A percentile compares a stretch with the other conserved stretches of the same genome.
phyloP scores from a whole-genome alignment of 2,113 vertebrate species.

The Mormoops blainvillei region DNA sequence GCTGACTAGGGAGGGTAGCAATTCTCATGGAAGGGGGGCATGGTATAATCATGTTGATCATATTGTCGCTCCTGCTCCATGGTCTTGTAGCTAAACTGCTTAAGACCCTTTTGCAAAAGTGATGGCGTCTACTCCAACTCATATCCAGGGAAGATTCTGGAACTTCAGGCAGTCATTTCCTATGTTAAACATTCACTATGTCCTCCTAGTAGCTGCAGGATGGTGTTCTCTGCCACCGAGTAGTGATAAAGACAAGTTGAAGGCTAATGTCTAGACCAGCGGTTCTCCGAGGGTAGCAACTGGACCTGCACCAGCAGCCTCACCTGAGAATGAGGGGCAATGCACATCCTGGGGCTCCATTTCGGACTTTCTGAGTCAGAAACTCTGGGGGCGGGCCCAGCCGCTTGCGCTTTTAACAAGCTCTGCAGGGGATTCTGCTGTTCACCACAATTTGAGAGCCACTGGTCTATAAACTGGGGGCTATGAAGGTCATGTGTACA shows the following conservation, averaged over 20 bases:
- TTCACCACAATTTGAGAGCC: neutral
- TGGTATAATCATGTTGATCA: too few relatives aligned
- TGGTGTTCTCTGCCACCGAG: neutral
- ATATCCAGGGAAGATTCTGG: neutral
- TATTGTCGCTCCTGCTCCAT: neutral
- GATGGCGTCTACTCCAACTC: neutral
- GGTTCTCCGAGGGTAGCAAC: neutral
- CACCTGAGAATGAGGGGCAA: neutral
- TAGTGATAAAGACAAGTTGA: neutral
- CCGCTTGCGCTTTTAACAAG: neutral
- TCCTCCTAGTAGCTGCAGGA: neutral
- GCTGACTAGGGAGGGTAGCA: neutral
- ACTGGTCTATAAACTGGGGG: accelerated
- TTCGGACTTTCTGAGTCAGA: neutral
- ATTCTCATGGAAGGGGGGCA: neutral
- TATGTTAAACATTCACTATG: neutral
- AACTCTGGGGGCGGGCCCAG: neutral
- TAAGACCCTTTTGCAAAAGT: neutral
- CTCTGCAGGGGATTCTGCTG: neutral
- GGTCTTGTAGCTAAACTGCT: neutral
- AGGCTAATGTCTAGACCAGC: neutral
- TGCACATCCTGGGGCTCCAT: neutral
- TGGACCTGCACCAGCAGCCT: neutral
- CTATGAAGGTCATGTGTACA: neutral
- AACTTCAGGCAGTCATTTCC: neutral